Evolutionary conservation across 1,140 invertebrate species (phyloP).

Genomic region (Solenopsis fugax): DNA sequence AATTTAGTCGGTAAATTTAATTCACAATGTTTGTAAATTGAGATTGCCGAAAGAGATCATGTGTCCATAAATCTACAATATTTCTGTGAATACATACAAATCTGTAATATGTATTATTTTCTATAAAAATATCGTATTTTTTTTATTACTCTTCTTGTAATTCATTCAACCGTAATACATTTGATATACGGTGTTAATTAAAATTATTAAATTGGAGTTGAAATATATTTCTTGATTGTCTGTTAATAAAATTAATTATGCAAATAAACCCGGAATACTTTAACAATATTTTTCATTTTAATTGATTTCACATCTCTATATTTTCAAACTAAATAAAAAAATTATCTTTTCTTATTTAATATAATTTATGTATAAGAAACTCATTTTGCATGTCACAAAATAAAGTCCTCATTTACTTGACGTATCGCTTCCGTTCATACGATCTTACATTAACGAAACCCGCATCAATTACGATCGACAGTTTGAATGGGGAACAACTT

Average conservation of each 20-base stretch:
- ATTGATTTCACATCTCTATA: neutral
- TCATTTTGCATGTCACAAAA: neutral
- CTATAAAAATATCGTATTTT: neutral
- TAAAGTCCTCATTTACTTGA: neutral
- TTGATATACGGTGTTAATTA: neutral
- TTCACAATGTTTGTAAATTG: neutral
- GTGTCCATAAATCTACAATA: neutral
- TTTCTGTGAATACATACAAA: neutral
- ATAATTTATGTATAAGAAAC: neutral
- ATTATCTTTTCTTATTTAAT: neutral
- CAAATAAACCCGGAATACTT: neutral
- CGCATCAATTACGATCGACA: constrained; percentile 29
- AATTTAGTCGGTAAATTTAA: neutral
- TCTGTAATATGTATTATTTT: neutral
- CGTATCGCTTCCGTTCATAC: neutral
- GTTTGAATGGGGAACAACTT: constrained; percentile 18
- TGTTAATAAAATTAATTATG: neutral
- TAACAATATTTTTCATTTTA: neutral
- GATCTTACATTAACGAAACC: neutral
- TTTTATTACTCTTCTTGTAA: neutral
- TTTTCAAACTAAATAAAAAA: neutral
- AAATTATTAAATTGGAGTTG: neutral
- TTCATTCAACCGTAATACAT: neutral
- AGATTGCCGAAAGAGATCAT: neutral
- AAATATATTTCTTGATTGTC: neutral